A percentile compares a stretch with the other conserved stretches of the same genome.
These are phyloP conservation scores for Scelioninae gen. 1 DNA, from an alignment of 2,888 invertebrate species.

Conservation along the genomic window DNA sequence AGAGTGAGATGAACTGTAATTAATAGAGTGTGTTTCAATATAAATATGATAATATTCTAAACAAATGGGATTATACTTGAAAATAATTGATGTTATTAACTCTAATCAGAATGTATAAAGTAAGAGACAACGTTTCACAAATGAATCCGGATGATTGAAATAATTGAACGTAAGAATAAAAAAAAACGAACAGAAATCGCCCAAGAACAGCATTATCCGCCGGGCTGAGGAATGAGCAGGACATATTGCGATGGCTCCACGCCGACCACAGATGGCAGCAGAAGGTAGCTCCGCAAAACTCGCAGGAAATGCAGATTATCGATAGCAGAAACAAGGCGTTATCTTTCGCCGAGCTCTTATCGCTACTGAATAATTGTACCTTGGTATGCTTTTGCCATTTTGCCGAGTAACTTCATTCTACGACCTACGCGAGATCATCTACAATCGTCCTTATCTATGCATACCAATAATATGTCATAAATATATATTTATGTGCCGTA, in stretches of 20 bases:
- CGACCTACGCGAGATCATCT: slow-evolving; percentile 68
- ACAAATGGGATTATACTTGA: slow-evolving; percentile 15
- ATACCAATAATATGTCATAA: slow-evolving; percentile 52
- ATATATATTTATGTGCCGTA: slow-evolving; percentile 36
- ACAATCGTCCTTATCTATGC: slow-evolving; percentile 52
- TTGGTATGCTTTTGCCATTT: slow-evolving; percentile 70
- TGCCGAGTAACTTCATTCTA: slow-evolving; percentile 63
- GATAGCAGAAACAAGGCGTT: slow-evolving; percentile 70
- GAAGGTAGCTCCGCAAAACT: slow-evolving; percentile 56
- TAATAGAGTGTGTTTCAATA: slow-evolving; percentile 15
- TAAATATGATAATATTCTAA: background rate
- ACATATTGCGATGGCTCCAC: slow-evolving; percentile 49
- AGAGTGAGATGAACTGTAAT: background rate
- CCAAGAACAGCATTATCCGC: slow-evolving; percentile 74
- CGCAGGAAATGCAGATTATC: slow-evolving; percentile 73
- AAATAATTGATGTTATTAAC: slow-evolving; percentile 39
- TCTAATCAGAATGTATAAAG: slow-evolving; percentile 6
- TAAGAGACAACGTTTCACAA: slow-evolving; percentile 26
- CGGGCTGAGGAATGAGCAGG: slow-evolving; percentile 69
- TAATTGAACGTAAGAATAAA: slow-evolving; percentile 36
- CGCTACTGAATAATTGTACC: slow-evolving; percentile 69
- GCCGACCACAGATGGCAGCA: slow-evolving; percentile 78
- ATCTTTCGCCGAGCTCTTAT: slow-evolving; percentile 71
- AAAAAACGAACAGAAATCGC: slow-evolving; percentile 34
- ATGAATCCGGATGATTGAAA: slow-evolving; percentile 37